Base-by-base conservation (phyloP, 2,797 vertebrate species). In the Cheirogaleus major region DNA sequence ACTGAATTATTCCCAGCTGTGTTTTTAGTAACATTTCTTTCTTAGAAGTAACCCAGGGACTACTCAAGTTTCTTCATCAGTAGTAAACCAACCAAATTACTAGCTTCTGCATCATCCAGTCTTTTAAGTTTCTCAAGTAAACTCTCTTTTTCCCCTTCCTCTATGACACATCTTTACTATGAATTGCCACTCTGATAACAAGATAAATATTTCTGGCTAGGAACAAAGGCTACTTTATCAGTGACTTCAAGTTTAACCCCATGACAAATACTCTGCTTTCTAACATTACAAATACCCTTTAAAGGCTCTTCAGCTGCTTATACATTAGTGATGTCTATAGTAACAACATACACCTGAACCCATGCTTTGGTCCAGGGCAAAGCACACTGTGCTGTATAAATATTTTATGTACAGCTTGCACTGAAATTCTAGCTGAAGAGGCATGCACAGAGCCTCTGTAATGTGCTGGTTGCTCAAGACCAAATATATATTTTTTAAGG, bases 341-440 rank as follows among this genome's bases (percentile, higher is more conserved):
- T 35, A 85, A 97, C 91, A 9, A 7, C 30, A 52, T 5, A 87
- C 32, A 41, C 30, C 15, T 7, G 32, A 89, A 22, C 84, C 61
- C 27, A 25, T 0, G 59, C 91, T 81, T 76, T 50, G 48, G 79
- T 67, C 11, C 3, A 27, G 41, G 69, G 81, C 2, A 12, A 50
- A 76, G 88, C 69, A 41, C 78, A 5, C 65, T 43, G 20, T 2
- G 15, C 61, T 88, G 14, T 55, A 75, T 97, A 82, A 97, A 98
- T 98, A 93, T 88, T 97, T 96, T 48, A 97, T 45, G 67, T 27
- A 43, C 25, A 45, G n/a, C 38, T 30, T 9, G 25, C 32, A 38
- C 70, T 92, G 96, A 95, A 97, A 97, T 91, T 95, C 93, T 73
- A 97, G 94, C n/a, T 13, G 48, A 95, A 94, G 1, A 83, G 50